A percentile compares a stretch with the other conserved stretches of the same genome.
These are phyloP conservation scores for Ceratosolen fusciceps DNA, from an alignment of 1,140 invertebrate species.

Conservation along the genomic window DNA sequence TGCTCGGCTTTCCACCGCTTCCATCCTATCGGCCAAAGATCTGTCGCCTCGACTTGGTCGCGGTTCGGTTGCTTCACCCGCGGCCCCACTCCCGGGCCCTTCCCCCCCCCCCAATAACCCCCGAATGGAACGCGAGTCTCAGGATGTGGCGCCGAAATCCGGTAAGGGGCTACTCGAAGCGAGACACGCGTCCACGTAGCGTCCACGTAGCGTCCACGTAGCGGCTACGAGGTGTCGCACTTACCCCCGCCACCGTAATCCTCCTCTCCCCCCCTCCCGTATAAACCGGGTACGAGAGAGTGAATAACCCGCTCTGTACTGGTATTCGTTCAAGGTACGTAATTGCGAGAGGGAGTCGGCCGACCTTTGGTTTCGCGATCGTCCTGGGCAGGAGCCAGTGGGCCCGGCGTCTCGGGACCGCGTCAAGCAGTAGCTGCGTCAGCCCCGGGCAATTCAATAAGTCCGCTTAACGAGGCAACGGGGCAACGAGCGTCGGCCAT, in stretches of 20 bases:
- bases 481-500: constrained; percentile 55
- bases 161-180: constrained; percentile 54
- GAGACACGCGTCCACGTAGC: background rate
- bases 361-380: too few species aligned
- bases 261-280: too few species aligned
- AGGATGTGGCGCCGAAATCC: constrained; percentile 66
- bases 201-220: background rate
- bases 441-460: constrained; percentile 59
- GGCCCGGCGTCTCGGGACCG: too few species aligned
- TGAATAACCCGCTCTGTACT: too few species aligned
- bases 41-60: constrained; percentile 23
- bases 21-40: background rate
- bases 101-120: background rate
- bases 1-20: background rate
- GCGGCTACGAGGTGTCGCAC: background rate
- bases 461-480: constrained; percentile 56
- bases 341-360: too few species aligned
- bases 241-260: background rate
- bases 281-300: background rate
- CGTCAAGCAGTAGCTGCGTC: too few species aligned
- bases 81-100: background rate
- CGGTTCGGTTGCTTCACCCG: background rate
- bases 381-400: too few species aligned
- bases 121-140: constrained; percentile 58
- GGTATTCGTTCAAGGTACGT: too few species aligned